Base-by-base conservation (phyloP, 2,113 vertebrate genomes). In the Paracanthobrama guichenoti region DNA sequence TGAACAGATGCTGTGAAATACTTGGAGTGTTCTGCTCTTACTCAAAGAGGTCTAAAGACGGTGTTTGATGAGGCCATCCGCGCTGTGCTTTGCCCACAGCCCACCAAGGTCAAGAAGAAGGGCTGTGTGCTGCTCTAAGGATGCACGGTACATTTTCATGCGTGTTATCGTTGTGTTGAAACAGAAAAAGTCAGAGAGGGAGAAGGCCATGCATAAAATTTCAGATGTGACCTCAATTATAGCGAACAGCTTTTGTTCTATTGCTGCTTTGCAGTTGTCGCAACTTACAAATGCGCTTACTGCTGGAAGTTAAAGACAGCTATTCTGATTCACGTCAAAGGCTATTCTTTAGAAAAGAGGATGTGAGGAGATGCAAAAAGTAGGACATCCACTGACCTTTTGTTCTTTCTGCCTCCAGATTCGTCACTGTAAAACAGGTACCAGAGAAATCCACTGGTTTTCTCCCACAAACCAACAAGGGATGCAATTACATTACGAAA, bases 51-150 rank as follows among this genome's bases (percentile, higher is more conserved):
- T 42, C 93, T 97, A 86, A 97, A 97, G 90, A 96, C 96, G 0
- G 96, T 97, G 87, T 97, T 97, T 22, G 96, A 97, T 0, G 96
- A 97, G 88, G 96, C 96, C 28, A 97, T 97, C 89, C 93, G 96
- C 14, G 96, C 96, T 0, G 96, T 97, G 22, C 93, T 97, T 67
- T 97, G 96, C 76, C 96, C 96, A 0, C 95, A 96, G 84, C 96
- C 96, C 67, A 93, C 94, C 0, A 92, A 95, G 71, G 92, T 92
- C 4, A 96, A 96, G 91, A 96, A 96, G 86, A 90, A 91, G 11
- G 85, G 0, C 0, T 97, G 96, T 90, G 91, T 87, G 75, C 83
- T 97, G 82, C 93, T 97, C 87, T 97, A 90, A 94, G 84, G 89
- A 93, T 94, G 88, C 90, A 78, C 10, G 71, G 64, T 53, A 71